Conservation (phyloP, 2,888 invertebrate genomes). For the Tetrapedia diversipes region DNA sequence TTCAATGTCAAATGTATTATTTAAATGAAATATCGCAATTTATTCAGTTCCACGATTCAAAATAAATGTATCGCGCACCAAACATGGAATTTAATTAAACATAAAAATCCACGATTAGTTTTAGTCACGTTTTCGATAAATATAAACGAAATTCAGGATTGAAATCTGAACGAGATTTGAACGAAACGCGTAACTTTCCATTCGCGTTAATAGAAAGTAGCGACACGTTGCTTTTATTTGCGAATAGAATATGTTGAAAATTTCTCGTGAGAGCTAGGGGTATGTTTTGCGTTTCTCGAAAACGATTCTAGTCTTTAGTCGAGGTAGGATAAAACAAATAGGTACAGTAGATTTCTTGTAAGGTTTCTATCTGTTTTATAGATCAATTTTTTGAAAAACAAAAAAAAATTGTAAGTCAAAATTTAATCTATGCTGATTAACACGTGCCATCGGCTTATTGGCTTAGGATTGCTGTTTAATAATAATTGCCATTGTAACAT, state of each 20-base stretch:
- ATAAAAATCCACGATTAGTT: neutral
- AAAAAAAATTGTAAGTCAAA: too few relatives aligned
- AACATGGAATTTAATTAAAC: neutral
- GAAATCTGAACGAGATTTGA: conserved; percentile 1
- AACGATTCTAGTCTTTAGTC: too few relatives aligned
- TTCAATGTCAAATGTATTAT: neutral
- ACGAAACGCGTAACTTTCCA: conserved; percentile 14
- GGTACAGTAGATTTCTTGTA: neutral
- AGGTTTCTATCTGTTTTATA: too few relatives aligned
- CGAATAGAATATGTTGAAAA: conserved; percentile 20
- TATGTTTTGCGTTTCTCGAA: too few relatives aligned
- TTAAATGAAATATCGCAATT: neutral
- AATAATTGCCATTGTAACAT: conserved; percentile 5
- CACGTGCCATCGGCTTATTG: too few relatives aligned
- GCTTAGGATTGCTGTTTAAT: neutral
- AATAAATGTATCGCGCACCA: neutral
- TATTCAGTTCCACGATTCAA: neutral
- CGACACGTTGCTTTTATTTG: conserved; percentile 10
- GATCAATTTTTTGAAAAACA: too few relatives aligned
- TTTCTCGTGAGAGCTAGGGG: conserved; percentile 4
- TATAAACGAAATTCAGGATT: neutral
- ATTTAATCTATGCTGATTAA: too few relatives aligned
- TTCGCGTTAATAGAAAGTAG: conserved; percentile 20
- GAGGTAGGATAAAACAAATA: too few relatives aligned
- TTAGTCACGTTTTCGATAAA: neutral